Conservation (phyloP, 2,888 invertebrate genomes). For the Zootermopsis nevadensis region DNA sequence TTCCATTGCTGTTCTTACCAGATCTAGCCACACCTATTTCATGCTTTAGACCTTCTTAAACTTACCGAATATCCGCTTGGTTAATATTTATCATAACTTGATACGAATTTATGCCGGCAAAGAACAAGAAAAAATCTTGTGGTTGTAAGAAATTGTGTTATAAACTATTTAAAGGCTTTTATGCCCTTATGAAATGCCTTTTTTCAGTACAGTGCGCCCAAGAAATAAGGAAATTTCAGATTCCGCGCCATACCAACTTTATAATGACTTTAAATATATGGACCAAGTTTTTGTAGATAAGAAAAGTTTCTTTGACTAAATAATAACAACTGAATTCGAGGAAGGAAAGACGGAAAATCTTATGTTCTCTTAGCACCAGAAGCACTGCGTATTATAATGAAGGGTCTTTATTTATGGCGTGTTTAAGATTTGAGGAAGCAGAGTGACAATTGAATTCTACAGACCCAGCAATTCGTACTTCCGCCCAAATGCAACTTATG, state of each 20-base stretch:
- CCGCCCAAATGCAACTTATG: no score
- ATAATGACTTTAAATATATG: constrained; percentile 30
- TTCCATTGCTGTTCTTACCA: neutral
- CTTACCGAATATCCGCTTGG: neutral
- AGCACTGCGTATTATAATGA: no score
- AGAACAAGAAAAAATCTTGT: neutral
- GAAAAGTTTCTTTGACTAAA: constrained; percentile 31
- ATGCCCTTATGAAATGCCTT: constrained; percentile 23
- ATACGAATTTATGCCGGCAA: constrained; percentile 25
- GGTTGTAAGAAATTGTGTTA: constrained; percentile 46
- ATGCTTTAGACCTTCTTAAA: neutral
- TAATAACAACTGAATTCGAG: constrained; percentile 10
- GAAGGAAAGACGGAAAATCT: neutral
- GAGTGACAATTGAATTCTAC: no score
- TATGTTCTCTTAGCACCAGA: neutral
- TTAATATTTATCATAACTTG: neutral
- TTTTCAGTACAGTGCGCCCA: neutral
- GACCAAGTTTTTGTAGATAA: neutral
- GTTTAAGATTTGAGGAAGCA: no score
- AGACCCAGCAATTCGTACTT: no score
- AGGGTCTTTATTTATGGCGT: no score
- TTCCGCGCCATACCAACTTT: neutral
- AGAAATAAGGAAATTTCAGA: neutral
- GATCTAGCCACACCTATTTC: neutral
- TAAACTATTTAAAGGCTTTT: constrained; percentile 45